A percentile compares a stretch with the other conserved stretches of the same genome.
phyloP scores from a whole-genome alignment of 2,888 invertebrate species.

The Phorcus lineatus region DNA sequence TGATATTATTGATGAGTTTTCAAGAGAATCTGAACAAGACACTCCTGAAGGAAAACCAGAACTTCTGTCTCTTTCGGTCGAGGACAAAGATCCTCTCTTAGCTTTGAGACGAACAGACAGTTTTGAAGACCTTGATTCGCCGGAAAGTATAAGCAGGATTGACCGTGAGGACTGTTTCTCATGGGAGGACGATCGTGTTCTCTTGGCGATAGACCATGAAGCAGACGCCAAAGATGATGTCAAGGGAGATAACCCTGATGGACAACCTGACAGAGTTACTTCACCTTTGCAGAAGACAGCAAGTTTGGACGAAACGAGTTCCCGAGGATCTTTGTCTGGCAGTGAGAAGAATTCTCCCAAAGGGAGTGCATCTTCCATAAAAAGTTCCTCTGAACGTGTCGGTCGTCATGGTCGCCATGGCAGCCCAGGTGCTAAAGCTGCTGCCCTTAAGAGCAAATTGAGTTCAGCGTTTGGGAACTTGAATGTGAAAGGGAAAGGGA shows the following conservation, averaged over 20 bases:
- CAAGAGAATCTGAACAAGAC: slow-evolving; percentile 5
- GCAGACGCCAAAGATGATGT: slow-evolving; percentile 26
- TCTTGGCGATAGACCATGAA: slow-evolving; percentile 46
- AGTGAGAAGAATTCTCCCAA: slow-evolving; percentile 13
- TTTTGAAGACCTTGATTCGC: slow-evolving; percentile 66
- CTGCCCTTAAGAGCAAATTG: slow-evolving; percentile 56
- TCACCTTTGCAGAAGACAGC: slow-evolving; percentile 6
- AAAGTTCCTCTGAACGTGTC: slow-evolving; percentile 8
- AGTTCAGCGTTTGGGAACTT: slow-evolving; percentile 54
- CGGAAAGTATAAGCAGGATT: slow-evolving; percentile 68
- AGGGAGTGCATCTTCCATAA: slow-evolving; percentile 12
- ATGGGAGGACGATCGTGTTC: slow-evolving; percentile 69
- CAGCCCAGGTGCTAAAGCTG: slow-evolving; percentile 49
- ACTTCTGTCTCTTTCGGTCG: not conserved
- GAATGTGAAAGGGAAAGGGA: slow-evolving; percentile 35
- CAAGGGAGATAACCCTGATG: slow-evolving; percentile 41
- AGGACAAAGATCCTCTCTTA: slow-evolving; percentile 1
- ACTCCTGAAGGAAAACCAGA: not conserved
- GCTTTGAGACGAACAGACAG: slow-evolving; percentile 30
- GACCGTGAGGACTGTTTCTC: slow-evolving; percentile 70
- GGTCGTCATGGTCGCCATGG: slow-evolving; percentile 7
- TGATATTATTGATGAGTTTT: slow-evolving; percentile 24
- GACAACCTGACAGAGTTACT: slow-evolving; percentile 41
- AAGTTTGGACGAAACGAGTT: not conserved
- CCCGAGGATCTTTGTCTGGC: not conserved